Conservation (phyloP, 1,140 invertebrate species). For the Brachystomella parvula region DNA sequence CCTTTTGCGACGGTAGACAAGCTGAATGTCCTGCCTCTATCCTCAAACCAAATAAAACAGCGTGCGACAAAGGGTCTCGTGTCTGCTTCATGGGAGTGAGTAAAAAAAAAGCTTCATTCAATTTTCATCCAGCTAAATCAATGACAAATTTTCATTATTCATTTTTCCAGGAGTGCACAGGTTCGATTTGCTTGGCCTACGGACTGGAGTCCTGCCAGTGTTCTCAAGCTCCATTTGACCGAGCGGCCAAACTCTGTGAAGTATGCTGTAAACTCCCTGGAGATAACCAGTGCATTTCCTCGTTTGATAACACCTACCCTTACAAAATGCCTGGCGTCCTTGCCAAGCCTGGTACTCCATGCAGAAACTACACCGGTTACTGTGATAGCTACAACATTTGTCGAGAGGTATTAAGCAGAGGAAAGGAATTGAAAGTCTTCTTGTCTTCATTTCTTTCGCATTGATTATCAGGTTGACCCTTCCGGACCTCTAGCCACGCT, state of each 20-base stretch:
- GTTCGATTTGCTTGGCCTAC: constrained; percentile 85
- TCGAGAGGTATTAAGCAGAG: constrained; percentile 10
- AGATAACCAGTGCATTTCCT: constrained; percentile 70
- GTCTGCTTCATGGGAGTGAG: constrained; percentile 90
- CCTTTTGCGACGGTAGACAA: constrained; percentile 76
- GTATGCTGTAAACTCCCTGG: constrained; percentile 80
- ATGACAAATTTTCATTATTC: background rate
- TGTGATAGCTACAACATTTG: constrained; percentile 59
- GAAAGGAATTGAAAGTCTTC: background rate
- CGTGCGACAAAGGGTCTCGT: constrained; percentile 71
- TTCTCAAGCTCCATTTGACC: constrained; percentile 62
- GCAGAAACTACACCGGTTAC: constrained; percentile 97
- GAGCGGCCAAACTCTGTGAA: constrained; percentile 76
- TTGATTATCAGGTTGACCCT: constrained; percentile 83
- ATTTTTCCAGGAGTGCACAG: constrained; percentile 68
- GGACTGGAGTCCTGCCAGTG: constrained; percentile 94
- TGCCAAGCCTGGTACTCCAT: constrained; percentile 89
- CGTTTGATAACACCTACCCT: constrained; percentile 73
- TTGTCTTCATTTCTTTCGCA: background rate
- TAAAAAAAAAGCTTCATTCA: constrained; percentile 31
- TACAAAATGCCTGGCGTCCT: constrained; percentile 87
- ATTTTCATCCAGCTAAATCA: constrained; percentile 3
- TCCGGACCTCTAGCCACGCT: constrained; percentile 87
- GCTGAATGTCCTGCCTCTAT: constrained; percentile 81
- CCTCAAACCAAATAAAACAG: constrained; percentile 87